These are phyloP conservation scores for Mus caroli DNA, from an alignment of 2,797 vertebrate species.

Conservation along the genomic window DNA sequence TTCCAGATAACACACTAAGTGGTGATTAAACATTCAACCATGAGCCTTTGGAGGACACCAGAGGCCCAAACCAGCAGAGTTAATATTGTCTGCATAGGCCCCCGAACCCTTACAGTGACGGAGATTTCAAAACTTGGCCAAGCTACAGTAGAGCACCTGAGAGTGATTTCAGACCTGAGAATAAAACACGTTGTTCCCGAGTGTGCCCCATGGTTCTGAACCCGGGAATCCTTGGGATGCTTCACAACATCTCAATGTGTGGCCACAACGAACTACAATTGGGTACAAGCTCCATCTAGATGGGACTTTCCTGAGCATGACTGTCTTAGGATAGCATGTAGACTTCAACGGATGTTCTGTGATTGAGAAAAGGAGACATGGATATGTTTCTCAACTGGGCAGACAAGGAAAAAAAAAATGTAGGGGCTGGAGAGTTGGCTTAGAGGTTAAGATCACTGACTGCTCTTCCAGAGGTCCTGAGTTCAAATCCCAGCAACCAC, in stretches of 20 bases:
- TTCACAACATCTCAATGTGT: background rate
- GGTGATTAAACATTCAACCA: background rate
- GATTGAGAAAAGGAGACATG: background rate
- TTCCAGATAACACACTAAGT: background rate
- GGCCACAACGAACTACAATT: background rate
- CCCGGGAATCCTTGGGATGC: background rate
- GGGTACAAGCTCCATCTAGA: too few species aligned
- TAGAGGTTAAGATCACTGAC: too few species aligned
- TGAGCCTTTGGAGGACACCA: background rate
- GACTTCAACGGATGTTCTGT: background rate
- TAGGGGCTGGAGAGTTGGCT: too few species aligned
- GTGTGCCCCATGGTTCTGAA: background rate
- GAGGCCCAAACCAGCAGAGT: background rate
- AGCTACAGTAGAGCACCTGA: background rate
- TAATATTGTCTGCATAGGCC: background rate
- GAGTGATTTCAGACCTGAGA: background rate
- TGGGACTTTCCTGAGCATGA: background rate
- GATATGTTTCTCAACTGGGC: background rate
- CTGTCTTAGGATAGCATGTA: background rate
- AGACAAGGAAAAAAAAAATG: background rate
- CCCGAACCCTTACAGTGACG: background rate
- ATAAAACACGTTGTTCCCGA: background rate
- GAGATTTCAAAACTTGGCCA: background rate
- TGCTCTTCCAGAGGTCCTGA: too few species aligned
- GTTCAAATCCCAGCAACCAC: too few species aligned